These are phyloP conservation scores for Onychomys leucogaster DNA, from an alignment of 2,797 vertebrate genomes.

Conservation along the genomic window DNA sequence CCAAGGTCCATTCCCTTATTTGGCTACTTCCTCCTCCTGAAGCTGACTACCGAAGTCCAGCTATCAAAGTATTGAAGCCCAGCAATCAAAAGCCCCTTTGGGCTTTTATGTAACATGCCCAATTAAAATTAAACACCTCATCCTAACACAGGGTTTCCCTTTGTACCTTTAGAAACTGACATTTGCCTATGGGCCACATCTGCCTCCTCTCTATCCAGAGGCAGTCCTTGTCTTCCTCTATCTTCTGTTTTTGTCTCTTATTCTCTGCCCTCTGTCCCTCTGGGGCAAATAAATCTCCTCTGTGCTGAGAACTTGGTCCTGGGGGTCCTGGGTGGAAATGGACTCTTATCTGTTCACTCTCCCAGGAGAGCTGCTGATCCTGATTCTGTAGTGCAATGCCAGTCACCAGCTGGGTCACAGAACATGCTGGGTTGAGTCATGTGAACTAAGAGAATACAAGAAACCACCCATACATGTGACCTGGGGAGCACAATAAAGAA, in stretches of 20 bases:
- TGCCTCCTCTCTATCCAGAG: not conserved
- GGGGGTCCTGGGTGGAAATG: not conserved
- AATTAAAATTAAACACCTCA: not conserved
- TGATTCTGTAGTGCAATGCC: constrained; percentile 46
- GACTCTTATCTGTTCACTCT: not conserved
- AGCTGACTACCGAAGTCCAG: not conserved
- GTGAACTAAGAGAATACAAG: not conserved
- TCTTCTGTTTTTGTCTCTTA: too few relatives aligned
- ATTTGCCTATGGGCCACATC: not conserved
- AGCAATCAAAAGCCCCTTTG: not conserved
- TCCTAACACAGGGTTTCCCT: not conserved
- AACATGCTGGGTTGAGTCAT: not conserved
- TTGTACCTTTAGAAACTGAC: not conserved
- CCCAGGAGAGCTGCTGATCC: constrained; percentile 74
- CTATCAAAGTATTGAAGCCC: not conserved
- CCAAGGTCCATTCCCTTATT: not conserved
- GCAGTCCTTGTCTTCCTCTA: not conserved
- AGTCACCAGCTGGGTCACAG: not conserved
- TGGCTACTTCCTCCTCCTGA: not conserved
- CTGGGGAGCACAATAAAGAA: not conserved
- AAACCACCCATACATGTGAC: not conserved
- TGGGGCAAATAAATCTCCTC: not conserved
- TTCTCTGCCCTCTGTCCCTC: not conserved
- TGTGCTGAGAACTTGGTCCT: not conserved
- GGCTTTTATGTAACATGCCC: not conserved